A percentile compares a stretch with the other conserved stretches of the same genome.
These are phyloP conservation scores for Acanthaster planci DNA, from an alignment of 35 echinoderm and acorn worm species.

Conservation along the genomic window DNA sequence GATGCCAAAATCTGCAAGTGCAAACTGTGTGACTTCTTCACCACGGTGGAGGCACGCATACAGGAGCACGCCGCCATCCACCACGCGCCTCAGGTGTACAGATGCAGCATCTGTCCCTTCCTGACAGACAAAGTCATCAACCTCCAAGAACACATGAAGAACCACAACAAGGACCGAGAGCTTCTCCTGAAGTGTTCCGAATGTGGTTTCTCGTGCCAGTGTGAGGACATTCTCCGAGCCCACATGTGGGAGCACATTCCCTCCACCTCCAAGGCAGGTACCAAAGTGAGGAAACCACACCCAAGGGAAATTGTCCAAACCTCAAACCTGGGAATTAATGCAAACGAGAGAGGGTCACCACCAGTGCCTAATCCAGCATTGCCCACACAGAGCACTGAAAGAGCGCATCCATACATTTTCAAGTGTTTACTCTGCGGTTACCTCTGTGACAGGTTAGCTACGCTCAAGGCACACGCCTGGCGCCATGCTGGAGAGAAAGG, in stretches of 20 bases:
- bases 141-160: conserved; percentile 77
- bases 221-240: conserved; percentile 54
- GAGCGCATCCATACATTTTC: conserved; percentile 47
- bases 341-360: background rate
- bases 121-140: conserved; percentile 46
- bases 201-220: conserved; percentile 80
- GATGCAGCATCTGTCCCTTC: conserved; percentile 76
- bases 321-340: background rate
- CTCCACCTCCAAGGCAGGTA: background rate
- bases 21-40: conserved; percentile 94
- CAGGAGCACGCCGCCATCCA: conserved; percentile 56
- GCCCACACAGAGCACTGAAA: background rate
- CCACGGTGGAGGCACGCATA: conserved; percentile 63
- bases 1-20: conserved; percentile 89
- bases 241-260: conserved; percentile 93
- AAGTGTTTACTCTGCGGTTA: conserved; percentile 94
- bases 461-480: conserved; percentile 96
- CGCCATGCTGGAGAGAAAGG: conserved; percentile 88
- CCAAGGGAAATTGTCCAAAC: background rate
- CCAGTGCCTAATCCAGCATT: background rate
- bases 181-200: conserved; percentile 89
- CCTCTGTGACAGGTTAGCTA: conserved; percentile 86
- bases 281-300: background rate
- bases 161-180: conserved; percentile 65
- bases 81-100: conserved; percentile 57